Evolutionary conservation across 2,888 invertebrate genomes (phyloP).

Genomic region (Archips xylosteana): DNA sequence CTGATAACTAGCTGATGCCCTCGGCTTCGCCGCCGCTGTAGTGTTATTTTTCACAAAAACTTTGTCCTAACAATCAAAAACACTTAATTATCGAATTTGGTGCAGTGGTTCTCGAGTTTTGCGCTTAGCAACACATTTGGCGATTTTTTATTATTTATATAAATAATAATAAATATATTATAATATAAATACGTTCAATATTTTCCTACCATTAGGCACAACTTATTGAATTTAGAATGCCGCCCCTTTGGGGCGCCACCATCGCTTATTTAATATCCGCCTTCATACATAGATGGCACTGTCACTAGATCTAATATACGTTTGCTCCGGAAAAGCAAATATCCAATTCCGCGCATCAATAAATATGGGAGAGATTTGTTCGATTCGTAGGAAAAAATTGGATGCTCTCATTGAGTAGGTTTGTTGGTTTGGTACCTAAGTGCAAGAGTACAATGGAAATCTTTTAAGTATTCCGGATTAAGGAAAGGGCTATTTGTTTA

Average conservation of each 20-base stretch:
- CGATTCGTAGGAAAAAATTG: conserved; percentile 36
- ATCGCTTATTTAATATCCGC: conserved; percentile 57
- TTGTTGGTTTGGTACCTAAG: conserved; percentile 11
- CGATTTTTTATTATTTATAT: no score
- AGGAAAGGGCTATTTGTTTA: conserved; percentile 8
- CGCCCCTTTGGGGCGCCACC: conserved; percentile 43
- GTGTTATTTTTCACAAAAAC: no score
- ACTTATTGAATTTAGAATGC: neutral
- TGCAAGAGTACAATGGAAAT: conserved; percentile 18
- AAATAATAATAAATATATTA: no score
- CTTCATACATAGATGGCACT: conserved; percentile 66
- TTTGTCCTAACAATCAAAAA: no score
- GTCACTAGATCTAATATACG: conserved; percentile 60
- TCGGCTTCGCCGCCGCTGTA: no score
- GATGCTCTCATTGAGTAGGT: conserved; percentile 19
- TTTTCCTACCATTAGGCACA: neutral
- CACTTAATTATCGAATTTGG: no score
- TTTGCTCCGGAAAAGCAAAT: conserved; percentile 47
- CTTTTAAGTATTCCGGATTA: conserved; percentile 2
- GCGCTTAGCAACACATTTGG: no score
- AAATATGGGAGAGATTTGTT: conserved; percentile 51
- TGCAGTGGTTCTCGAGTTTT: no score
- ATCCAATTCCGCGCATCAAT: conserved; percentile 59
- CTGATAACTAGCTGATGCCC: no score
- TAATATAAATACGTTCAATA: no score